Evolutionary conservation across 2,888 invertebrate genomes (phyloP).

Genomic region (Graphium colonna): DNA sequence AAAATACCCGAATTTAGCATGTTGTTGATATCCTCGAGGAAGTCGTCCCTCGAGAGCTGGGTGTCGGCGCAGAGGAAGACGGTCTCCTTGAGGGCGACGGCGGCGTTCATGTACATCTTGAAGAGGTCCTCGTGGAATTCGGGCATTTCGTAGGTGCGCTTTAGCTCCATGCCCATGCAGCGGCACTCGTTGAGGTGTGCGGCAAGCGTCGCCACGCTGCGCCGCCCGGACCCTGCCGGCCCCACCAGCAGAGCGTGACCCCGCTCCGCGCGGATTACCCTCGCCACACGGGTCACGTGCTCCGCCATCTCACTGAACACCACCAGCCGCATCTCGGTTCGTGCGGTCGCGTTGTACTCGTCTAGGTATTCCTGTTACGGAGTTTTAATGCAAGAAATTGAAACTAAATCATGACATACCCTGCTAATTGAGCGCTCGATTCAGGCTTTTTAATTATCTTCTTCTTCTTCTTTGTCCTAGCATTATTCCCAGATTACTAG

Average conservation of each 20-base stretch:
- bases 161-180: slow-evolving; percentile 91
- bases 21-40: slow-evolving; percentile 95
- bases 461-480: no score
- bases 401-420: no score
- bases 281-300: slow-evolving; percentile 91
- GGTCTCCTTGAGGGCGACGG: slow-evolving; percentile 85
- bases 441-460: no score
- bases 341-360: slow-evolving; percentile 88
- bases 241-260: slow-evolving; percentile 94
- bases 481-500: no score
- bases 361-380: slow-evolving; percentile 92
- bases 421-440: no score
- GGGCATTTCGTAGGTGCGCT: slow-evolving; percentile 89
- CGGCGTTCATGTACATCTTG: slow-evolving; percentile 88
- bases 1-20: slow-evolving; percentile 89
- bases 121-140: slow-evolving; percentile 93
- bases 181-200: slow-evolving; percentile 92
- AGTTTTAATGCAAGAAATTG: no score
- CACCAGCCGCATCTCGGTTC: slow-evolving; percentile 91
- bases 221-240: slow-evolving; percentile 94
- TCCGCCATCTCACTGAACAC: slow-evolving; percentile 94
- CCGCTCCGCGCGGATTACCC: slow-evolving; percentile 93
- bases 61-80: slow-evolving; percentile 94
- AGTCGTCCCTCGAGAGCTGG: slow-evolving; percentile 94
- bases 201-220: slow-evolving; percentile 91